phyloP scores from a whole-genome alignment of 2,797 vertebrate genomes.

The Sylvia borin region DNA sequence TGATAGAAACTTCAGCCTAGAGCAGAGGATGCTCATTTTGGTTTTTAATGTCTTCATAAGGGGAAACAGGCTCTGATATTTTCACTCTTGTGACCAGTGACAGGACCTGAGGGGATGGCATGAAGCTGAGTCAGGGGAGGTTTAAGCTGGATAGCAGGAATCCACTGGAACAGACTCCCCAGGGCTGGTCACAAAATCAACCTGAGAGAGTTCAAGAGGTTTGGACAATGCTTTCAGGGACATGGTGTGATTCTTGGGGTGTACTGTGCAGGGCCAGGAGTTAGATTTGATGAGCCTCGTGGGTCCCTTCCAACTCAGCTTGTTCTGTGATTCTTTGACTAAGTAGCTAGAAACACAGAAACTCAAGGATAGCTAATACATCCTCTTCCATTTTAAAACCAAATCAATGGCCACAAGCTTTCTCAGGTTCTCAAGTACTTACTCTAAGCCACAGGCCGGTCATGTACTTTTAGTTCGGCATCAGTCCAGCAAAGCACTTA shows the following conservation, averaged over 20 bases:
- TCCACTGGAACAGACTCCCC: neutral
- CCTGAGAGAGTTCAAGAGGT: neutral
- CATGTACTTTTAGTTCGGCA: neutral
- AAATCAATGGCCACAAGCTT: neutral
- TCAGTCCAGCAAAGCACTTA: slow-evolving; percentile 31
- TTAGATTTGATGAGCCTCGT: fast-evolving
- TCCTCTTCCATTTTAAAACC: neutral
- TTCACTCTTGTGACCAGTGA: neutral
- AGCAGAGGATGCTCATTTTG: neutral
- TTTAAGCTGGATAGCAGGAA: neutral
- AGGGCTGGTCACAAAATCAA: neutral
- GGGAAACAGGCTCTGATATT: no score
- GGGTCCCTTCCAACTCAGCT: neutral
- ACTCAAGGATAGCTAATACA: neutral
- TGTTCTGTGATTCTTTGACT: neutral
- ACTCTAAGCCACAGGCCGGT: fast-evolving
- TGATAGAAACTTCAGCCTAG: neutral
- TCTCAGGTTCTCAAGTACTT: neutral
- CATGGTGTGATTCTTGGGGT: neutral
- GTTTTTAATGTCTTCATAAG: neutral
- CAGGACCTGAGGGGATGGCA: neutral
- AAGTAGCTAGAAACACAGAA: neutral
- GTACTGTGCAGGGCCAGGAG: neutral
- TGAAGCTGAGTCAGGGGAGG: neutral
- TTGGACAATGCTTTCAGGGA: neutral